Conservation (phyloP, 2,797 vertebrate genomes). For the Poeciliopsis turneri region DNA sequence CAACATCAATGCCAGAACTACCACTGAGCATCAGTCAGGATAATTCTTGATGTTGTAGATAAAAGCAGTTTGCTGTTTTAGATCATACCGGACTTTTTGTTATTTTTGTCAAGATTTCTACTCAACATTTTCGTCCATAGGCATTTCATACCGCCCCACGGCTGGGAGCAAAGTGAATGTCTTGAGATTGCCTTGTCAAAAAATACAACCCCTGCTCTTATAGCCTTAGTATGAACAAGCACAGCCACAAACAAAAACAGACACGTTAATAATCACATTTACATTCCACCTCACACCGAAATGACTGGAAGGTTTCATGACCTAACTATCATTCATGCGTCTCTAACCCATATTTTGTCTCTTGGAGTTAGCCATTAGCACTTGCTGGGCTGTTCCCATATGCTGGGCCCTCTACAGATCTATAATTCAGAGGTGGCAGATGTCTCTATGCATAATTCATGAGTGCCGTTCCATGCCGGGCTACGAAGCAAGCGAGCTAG, state of each 20-base stretch:
- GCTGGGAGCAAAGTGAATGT: slow-evolving; percentile 4
- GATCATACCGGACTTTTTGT: not conserved
- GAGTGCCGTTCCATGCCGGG: slow-evolving; percentile 70
- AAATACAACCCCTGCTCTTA: slow-evolving; percentile 18
- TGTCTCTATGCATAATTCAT: slow-evolving; percentile 85
- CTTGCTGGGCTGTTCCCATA: slow-evolving; percentile 79
- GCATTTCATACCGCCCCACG: not conserved
- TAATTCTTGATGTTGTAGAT: not conserved
- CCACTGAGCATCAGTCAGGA: not conserved
- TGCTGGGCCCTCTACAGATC: slow-evolving; percentile 79
- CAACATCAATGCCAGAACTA: not conserved
- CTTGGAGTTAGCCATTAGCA: slow-evolving; percentile 78
- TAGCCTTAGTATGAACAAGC: slow-evolving; percentile 8
- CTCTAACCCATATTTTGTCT: slow-evolving; percentile 77
- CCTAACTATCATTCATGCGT: slow-evolving; percentile 66
- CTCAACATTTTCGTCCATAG: not conserved
- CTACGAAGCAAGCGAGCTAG: slow-evolving; percentile 59
- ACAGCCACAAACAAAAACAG: slow-evolving; percentile 13
- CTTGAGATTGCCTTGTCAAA: slow-evolving; percentile 15
- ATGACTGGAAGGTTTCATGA: slow-evolving; percentile 60
- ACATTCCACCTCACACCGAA: slow-evolving; percentile 42
- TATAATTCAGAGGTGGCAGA: slow-evolving; percentile 87
- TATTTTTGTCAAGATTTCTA: not conserved
- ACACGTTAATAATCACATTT: slow-evolving; percentile 63
- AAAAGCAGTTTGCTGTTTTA: not conserved